These are phyloP conservation scores for Cinara cedri DNA, from an alignment of 2,888 invertebrate genomes.

Conservation along the genomic window DNA sequence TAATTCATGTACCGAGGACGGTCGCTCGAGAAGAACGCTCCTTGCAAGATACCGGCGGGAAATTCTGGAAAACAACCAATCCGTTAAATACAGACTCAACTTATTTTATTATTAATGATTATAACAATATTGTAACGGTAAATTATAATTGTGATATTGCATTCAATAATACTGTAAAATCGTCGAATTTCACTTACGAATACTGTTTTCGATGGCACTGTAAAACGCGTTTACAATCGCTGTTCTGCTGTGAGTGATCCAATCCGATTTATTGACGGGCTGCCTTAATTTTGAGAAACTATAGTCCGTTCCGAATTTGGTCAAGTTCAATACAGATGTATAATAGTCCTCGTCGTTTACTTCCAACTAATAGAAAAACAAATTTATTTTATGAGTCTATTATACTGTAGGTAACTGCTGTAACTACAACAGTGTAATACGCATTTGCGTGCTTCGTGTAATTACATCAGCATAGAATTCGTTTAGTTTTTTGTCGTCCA, in stretches of 20 bases:
- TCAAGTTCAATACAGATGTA: conserved; percentile 77
- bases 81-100: too few species aligned
- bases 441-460: too few species aligned
- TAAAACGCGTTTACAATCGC: conserved; percentile 88
- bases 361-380: too few species aligned
- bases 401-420: too few species aligned
- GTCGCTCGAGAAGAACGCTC: conserved; percentile 85
- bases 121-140: too few species aligned
- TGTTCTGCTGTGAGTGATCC: conserved; percentile 83
- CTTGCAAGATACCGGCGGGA: conserved; percentile 91
- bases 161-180: too few species aligned
- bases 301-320: conserved; percentile 80
- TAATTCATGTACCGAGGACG: conserved; percentile 92
- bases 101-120: too few species aligned
- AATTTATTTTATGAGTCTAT: too few species aligned
- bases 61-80: conserved; percentile 72
- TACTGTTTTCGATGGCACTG: conserved; percentile 83
- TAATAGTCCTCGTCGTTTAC: conserved; percentile 75
- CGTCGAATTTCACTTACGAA: conserved; percentile 71
- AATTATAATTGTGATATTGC: too few species aligned
- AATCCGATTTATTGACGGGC: conserved; percentile 83
- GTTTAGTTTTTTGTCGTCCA: conserved; percentile 79
- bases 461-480: conserved; percentile 77
- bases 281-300: conserved; percentile 78
- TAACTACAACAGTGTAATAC: too few species aligned